Evolutionary conservation across 1,140 invertebrate species (phyloP), one percentile per base, ranked within the genome.

Genomic region (Acromyrmex heyeri): DNA sequence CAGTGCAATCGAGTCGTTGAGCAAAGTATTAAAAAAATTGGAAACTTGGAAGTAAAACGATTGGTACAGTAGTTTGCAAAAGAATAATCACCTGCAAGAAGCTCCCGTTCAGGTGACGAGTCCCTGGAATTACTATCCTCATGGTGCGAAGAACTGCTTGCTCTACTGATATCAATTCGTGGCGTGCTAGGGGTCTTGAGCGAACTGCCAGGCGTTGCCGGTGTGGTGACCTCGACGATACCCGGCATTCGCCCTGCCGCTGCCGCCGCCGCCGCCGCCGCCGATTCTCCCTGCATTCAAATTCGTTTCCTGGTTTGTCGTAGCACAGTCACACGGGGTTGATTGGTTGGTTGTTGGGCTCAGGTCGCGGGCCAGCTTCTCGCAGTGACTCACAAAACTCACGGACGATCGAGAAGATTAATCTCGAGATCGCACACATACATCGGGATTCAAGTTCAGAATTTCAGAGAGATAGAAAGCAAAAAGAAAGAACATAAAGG

Each of bases 81-180:
- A 24, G 8, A 27, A 30, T 59, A 21, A 61, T 55, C 8, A 95
- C 95, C 94, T 78, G 95, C 95, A 78, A 97, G 96, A n/a, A 97
- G 95, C 89, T 97, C 97, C 88, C 97, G 96, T 92, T 98, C 97
- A 0, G 98, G 98, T 34, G 97, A 97, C 86, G 97, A 97, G 89
- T 98, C 97, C 69, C 97, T 96, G 24, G 95, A 95, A 76, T 95
- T 95, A 89, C 97, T 98, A 93, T 98, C 97, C 91, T 96, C 96
- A 92, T 98, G 98, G 89, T 98, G 97, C 30, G 97, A 98, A 44
- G 97, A 98, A 93, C 97, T 98, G 89, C 97, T 98, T 3, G 98
- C 98, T 69, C 98, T 96, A 78, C 98, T 98, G 91, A 98, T 98
- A 95, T 98, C 98, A 90, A 98, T 98, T 88, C 98, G 96, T 2